These are phyloP conservation scores for Aplidium turbinatum DNA, from an alignment of 23 tunicate species.

Conservation along the genomic window DNA sequence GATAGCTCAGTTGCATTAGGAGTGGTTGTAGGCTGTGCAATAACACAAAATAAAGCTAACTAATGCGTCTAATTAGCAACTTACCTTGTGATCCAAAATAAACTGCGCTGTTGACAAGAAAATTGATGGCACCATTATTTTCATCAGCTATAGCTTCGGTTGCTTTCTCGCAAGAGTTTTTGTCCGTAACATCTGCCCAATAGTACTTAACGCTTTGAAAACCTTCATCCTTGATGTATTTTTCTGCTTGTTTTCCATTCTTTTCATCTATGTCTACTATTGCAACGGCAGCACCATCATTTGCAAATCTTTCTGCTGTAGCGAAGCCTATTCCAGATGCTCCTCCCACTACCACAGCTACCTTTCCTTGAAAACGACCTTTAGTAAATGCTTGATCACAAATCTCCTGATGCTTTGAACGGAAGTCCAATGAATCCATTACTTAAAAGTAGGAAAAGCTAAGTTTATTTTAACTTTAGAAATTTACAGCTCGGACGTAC, in stretches of 20 bases:
- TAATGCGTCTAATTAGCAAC: background rate
- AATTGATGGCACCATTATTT: conserved; percentile 28
- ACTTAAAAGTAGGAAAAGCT: too few species aligned
- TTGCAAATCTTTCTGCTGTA: conserved; percentile 72
- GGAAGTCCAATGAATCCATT: conserved; percentile 39
- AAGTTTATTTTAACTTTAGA: too few species aligned
- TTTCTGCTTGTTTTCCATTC: conserved; percentile 34
- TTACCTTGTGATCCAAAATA: conserved; percentile 69
- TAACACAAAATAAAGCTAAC: background rate
- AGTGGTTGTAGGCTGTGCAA: background rate
- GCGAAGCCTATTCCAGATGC: conserved; percentile 85
- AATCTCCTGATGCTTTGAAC: conserved; percentile 24
- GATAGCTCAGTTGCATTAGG: too few species aligned
- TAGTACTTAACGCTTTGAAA: conserved; percentile 28
- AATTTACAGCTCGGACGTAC: too few species aligned
- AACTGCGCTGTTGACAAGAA: conserved; percentile 53
- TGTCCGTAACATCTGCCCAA: conserved; percentile 42
- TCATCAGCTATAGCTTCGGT: conserved; percentile 30
- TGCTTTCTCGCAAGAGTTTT: conserved; percentile 9
- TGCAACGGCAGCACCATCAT: conserved; percentile 78
- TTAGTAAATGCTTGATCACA: conserved; percentile 51
- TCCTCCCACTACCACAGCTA: conserved; percentile 56
- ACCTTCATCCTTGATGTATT: conserved; percentile 24
- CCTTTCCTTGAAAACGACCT: conserved; percentile 38
- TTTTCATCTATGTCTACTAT: conserved; percentile 52